These are phyloP conservation scores for Malthinus flaveolus DNA, from an alignment of 2,888 invertebrate species.

Conservation along the genomic window DNA sequence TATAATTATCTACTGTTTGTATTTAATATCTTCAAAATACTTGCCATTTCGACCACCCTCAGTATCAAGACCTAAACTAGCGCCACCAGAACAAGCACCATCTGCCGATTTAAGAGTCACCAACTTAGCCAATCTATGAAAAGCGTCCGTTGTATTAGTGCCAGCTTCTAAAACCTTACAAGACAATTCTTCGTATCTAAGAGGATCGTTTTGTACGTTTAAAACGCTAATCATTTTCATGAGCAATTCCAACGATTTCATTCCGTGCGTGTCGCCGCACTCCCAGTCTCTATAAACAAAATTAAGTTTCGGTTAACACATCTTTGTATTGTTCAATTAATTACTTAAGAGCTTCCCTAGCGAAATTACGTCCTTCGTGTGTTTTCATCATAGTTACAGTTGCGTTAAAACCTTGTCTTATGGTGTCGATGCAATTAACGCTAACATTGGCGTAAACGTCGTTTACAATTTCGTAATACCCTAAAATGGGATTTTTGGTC, in stretches of 20 bases:
- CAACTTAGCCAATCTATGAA: slow-evolving; percentile 1
- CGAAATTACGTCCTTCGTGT: background rate
- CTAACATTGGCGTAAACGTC: slow-evolving; percentile 7
- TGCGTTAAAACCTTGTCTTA: slow-evolving; percentile 1
- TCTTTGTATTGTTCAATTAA: background rate
- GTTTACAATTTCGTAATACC: slow-evolving; percentile 2
- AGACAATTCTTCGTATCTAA: background rate
- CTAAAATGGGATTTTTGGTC: background rate
- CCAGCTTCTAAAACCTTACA: background rate
- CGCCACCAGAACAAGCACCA: background rate
- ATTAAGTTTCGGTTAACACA: background rate
- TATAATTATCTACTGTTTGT: too few species aligned
- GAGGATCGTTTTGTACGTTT: slow-evolving; percentile 5
- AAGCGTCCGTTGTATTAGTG: background rate
- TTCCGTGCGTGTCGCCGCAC: slow-evolving; percentile 12
- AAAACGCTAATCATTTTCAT: background rate
- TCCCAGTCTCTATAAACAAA: slow-evolving; percentile 12
- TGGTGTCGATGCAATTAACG: background rate
- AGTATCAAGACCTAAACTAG: too few species aligned
- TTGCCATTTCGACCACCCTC: background rate
- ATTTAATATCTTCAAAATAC: background rate
- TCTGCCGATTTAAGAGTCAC: slow-evolving; percentile 1
- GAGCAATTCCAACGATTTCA: slow-evolving; percentile 3
- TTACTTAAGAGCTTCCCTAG: background rate
- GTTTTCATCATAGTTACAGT: background rate